Base-by-base conservation (phyloP, 2,888 invertebrate genomes). In the Dexiosoma caninum region DNA sequence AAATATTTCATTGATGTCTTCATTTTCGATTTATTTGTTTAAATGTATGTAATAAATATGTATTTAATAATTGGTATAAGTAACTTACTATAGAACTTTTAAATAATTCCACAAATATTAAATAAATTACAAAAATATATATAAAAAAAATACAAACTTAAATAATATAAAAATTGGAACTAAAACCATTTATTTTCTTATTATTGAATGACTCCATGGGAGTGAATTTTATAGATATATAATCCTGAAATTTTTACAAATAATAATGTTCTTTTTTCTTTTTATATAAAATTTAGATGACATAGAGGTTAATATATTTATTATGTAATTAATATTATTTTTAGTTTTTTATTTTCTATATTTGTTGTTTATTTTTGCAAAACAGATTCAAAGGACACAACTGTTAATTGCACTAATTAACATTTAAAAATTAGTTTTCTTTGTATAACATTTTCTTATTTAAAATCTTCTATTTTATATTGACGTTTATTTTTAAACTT, bases 21-120 rank as follows among this genome's bases (percentile, higher is more conserved):
- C 10, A 4, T 40, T 51, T 27, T 49, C 2, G n/a, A 35, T 69
- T 37, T 62, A 27, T 60, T 32, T 64, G 40, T 69, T 77, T 69
- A 80, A 80, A 81, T 62, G 69, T 81, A n/a, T n/a, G n/a, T n/a
- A n/a, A n/a, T 60, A 69, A 77, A 67, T 72, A 62, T 72, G 72
- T 71, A 81, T 77, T 70, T 62, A 60, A 64, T 81, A 71, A 53
- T 14, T 27, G 30, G 44, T 62, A 44, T 42, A 69, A 62, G 62
- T 70, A 75, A 59, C 75, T 62, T 72, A 81, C 46, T 40, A 64
- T 80, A 70, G 21, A 49, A 46, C 14, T 14, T 27, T 6, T 6
- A 9, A 51, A 27, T 14, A 21, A 27, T 3, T 42, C 16, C 14
- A 16, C 16, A 23, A 23, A 42, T 40, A 1, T 14, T 23, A 23